phyloP scores from a whole-genome alignment of 2,113 vertebrate genomes.

The Onychorhynchus coronatus region DNA sequence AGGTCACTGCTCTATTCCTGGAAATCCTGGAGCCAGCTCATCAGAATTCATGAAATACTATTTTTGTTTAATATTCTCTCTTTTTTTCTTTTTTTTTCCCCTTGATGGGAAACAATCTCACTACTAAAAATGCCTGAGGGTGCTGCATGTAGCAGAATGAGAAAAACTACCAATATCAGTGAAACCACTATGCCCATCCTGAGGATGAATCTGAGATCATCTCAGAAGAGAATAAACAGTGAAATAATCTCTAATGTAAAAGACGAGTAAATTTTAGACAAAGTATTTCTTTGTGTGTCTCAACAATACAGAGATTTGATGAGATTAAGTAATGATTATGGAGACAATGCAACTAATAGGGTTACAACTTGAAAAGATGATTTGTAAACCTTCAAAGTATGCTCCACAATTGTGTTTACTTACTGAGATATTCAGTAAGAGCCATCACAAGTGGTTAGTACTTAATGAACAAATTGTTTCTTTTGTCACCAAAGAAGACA shows the following conservation, averaged over 20 bases:
- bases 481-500: not conserved
- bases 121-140: not conserved
- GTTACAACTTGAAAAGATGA: not conserved
- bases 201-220: not conserved
- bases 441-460: not conserved
- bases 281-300: not conserved
- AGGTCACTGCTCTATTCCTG: conserved; percentile 35
- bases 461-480: not conserved
- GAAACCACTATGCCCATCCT: not conserved
- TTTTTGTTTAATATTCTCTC: not conserved
- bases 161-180: not conserved
- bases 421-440: not conserved
- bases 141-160: not conserved
- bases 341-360: not conserved
- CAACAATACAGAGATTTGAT: not conserved
- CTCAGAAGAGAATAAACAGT: not conserved
- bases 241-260: not conserved
- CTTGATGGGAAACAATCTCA: not conserved
- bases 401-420: not conserved
- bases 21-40: conserved; percentile 41
- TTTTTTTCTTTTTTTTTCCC: not conserved
- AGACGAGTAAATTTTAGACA: not conserved
- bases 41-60: conserved; percentile 43
- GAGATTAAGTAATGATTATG: not conserved
- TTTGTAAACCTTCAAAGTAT: not conserved